phyloP scores from a whole-genome alignment of 2,888 invertebrate species.

The Drosophila testacea region DNA sequence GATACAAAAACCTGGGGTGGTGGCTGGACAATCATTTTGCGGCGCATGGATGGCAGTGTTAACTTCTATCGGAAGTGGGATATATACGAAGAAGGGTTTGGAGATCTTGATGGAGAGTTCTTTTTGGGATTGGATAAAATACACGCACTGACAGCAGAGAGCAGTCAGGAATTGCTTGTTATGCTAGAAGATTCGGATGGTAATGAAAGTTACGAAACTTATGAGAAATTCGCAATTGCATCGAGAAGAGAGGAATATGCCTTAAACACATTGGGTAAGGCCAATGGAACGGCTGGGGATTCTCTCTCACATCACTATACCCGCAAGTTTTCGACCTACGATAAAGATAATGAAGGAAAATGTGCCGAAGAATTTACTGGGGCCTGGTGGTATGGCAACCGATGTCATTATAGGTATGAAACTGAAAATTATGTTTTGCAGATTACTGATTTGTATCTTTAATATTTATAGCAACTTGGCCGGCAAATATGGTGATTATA shows the following conservation, averaged over 20 bases:
- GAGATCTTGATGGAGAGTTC: constrained; percentile 11
- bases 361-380: background rate
- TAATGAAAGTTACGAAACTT: constrained; percentile 1
- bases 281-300: constrained; percentile 17
- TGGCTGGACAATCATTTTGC: constrained; percentile 1
- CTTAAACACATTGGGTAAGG: constrained; percentile 7
- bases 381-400: constrained; percentile 6
- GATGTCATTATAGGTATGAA: constrained; percentile 34
- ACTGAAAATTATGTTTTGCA: too few species aligned
- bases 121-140: background rate
- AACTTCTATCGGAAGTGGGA: constrained; percentile 2
- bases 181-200: constrained; percentile 5
- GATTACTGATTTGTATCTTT: background rate
- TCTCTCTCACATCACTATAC: background rate
- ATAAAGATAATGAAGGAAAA: background rate
- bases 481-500: constrained; percentile 39
- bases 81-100: background rate
- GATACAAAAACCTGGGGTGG: constrained; percentile 15
- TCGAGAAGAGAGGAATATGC: background rate
- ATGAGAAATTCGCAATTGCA: constrained; percentile 15
- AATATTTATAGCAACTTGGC: constrained; percentile 25
- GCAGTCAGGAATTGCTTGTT: constrained; percentile 5
- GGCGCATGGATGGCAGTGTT: constrained; percentile 5
- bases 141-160: background rate
- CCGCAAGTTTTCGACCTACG: background rate